Base-by-base conservation (phyloP, 2,113 vertebrate genomes). In the Stigmatopora nigra region DNA sequence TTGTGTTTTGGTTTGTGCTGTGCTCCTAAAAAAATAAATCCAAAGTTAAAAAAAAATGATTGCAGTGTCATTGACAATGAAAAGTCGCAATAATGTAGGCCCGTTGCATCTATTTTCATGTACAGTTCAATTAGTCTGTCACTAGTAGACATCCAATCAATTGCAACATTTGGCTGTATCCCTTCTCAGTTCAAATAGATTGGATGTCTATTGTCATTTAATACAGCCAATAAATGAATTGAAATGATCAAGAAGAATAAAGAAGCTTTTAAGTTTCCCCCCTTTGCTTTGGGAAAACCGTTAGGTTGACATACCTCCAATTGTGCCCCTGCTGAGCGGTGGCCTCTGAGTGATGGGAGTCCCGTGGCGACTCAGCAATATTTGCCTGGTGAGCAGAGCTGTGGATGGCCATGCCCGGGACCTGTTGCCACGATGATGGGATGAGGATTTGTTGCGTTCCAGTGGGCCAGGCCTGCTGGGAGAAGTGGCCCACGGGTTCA, bases 401-500 rank as follows among this genome's bases (percentile, higher is more conserved):
- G 78, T 98, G 96, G 63, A 96, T 93, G 66, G 95, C 91, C 82
- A 99, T 92, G 25, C 95, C 94, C 2, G 95, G 94, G 65, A 99
- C 90, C 88, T 99, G 97, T 85, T 99, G 97, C 97, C 97, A 99
- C 1, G 97, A 92, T 0, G 95, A 94, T 53, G 97, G 97, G 45
- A 99, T 94, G 57, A 99, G 91, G 84, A 99, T 98, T 90, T 99
- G 97, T 73, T 99, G 97, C 17, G 96, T 93, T 48, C 94, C 94
- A 7, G 93, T 91, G 19, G 96, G 95, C 97, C 97, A 99, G 5
- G 96, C 92, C 93, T 99, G 97, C 95, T 98, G 86, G 78, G 11
- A 52, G 36, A 45, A 25, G 52, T 7, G 61, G 65, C 20, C 73
- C 11, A 71, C 22, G 65, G 12, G 20, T 47, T 22, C 44, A 51